Base-by-base conservation (phyloP, 2,113 vertebrate genomes). In the Ceuthmochares aereus region DNA sequence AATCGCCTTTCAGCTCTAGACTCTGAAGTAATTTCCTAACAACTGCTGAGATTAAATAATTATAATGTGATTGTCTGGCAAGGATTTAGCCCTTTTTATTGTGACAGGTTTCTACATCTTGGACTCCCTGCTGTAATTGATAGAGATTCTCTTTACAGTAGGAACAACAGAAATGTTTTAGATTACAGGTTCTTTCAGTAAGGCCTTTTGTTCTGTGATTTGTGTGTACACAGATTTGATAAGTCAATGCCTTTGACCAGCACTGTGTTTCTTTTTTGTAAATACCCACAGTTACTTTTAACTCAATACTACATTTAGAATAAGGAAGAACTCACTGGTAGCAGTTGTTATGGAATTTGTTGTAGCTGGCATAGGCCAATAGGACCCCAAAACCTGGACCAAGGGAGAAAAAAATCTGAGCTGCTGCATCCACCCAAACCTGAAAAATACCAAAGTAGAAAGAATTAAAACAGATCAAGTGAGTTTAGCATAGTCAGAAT, bases 281-380 rank as follows among this genome's bases (percentile, higher is more conserved):
- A 60, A 40, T 75, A 62, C 2, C 32, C 49, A 58, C 25, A 11
- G 27, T 60, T 68, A 29, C 3, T 36, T n/a, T 63, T 37, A 59
- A 43, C 29, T 85, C 2, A 0, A 1, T 59, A 76, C 90, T 70
- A 63, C 5, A 14, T 45, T 12, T 52, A 63, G 52, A 76, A 58
- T 58, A 83, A 91, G 56, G 43, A 40, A 86, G 89, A 92, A 98
- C 98, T 99, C 97, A 99, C 99, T 99, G 99, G 96, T 99, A 99
- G 96, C 99, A 99, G 98, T 99, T 99, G 98, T 99, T 99, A 97
- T 99, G 98, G 97, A 99, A 99, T 10, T 99, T 99, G 97, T 99
- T 99, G 98, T 99, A 99, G 97, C 99, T 99, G 73, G 99, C 99
- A 34, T 99, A 99, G 87, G 99, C 99, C 64, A 99, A 96, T 6